phyloP scores from a whole-genome alignment of 1,140 invertebrate genomes.

The Euwallacea similis region DNA sequence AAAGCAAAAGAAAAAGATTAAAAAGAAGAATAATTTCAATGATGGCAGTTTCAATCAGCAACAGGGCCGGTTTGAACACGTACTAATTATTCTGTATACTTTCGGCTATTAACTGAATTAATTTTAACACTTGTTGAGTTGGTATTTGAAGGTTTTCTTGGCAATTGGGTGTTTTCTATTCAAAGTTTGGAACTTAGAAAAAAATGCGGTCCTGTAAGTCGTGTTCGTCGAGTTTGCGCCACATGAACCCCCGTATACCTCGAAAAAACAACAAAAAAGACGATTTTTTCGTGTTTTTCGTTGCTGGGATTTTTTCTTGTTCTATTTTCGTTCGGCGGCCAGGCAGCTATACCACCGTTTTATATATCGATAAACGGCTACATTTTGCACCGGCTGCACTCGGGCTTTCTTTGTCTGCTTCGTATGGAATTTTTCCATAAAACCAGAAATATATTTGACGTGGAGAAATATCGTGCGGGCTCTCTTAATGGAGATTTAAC shows the following conservation, averaged over 20 bases:
- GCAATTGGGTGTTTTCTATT: too few species aligned
- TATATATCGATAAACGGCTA: conserved; percentile 39
- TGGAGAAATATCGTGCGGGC: conserved; percentile 1
- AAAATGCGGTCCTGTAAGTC: conserved; percentile 23
- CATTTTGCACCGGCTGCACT: conserved; percentile 33
- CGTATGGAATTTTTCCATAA: conserved; percentile 27
- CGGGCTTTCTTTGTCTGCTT: conserved; percentile 33
- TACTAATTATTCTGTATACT: too few species aligned
- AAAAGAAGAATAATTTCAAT: too few species aligned
- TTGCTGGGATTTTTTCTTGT: conserved; percentile 39
- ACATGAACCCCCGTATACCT: conserved; percentile 1
- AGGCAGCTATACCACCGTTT: conserved; percentile 36
- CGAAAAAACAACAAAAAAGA: conserved; percentile 36
- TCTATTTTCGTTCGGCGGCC: conserved; percentile 36
- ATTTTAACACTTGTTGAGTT: too few species aligned
- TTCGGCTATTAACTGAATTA: too few species aligned
- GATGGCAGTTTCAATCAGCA: too few species aligned
- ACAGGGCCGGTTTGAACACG: too few species aligned
- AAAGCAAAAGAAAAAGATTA: too few species aligned
- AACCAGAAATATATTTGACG: conserved; percentile 14
- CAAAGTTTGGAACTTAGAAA: too few species aligned
- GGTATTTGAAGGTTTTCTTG: too few species aligned
- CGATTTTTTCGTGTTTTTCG: conserved; percentile 41
- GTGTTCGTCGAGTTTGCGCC: conserved; percentile 26
- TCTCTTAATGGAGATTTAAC: conserved; percentile 1